phyloP scores from a whole-genome alignment of 1,140 invertebrate genomes.

The Muscidifurax raptorellus region DNA sequence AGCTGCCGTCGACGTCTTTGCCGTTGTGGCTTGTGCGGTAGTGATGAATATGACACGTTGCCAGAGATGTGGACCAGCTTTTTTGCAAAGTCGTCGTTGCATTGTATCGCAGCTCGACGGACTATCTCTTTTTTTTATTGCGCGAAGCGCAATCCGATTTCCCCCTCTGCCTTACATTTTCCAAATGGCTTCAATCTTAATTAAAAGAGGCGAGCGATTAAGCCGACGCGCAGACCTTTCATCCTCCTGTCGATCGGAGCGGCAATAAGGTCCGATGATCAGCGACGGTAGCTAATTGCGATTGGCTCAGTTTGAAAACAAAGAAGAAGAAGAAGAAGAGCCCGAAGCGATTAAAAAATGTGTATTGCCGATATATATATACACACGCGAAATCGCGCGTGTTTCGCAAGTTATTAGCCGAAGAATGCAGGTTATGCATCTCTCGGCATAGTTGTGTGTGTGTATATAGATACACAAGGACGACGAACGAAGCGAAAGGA shows the following conservation, averaged over 20 bases:
- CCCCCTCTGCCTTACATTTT: neutral
- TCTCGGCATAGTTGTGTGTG: neutral
- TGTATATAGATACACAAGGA: conserved; percentile 26
- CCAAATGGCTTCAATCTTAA: conserved; percentile 32
- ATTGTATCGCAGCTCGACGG: no score
- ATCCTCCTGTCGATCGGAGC: neutral
- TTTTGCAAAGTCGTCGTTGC: no score
- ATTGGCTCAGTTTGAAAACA: neutral
- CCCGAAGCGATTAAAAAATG: neutral
- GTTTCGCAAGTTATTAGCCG: neutral
- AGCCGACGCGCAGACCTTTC: neutral
- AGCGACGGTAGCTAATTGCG: neutral
- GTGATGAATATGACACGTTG: neutral
- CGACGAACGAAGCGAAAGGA: conserved; percentile 47
- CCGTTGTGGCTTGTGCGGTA: neutral
- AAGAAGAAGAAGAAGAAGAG: neutral
- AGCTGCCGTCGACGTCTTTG: neutral
- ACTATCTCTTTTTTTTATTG: neutral
- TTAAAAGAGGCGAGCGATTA: conserved; percentile 26
- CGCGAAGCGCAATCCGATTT: neutral
- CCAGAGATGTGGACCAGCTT: no score
- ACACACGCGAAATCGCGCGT: no score
- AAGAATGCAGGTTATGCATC: conserved; percentile 42
- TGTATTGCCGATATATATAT: neutral
- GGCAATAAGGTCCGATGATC: neutral